phyloP scores from a whole-genome alignment of 2,113 vertebrate genomes.

The Galeopterus variegatus region DNA sequence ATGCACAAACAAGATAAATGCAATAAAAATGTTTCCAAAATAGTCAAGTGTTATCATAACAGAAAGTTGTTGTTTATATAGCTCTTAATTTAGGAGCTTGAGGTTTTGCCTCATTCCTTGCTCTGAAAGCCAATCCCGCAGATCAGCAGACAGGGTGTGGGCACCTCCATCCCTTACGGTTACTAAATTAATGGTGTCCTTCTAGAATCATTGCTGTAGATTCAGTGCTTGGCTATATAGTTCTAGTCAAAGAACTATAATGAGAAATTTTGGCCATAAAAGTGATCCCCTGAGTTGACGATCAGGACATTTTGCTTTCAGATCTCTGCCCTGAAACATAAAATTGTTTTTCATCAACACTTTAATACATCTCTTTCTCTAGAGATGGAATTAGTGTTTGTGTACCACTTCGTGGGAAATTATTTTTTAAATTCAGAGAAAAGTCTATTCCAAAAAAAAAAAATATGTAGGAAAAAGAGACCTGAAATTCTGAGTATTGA shows the following conservation, averaged over 20 bases:
- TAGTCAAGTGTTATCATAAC: not conserved
- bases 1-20: not conserved
- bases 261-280: not conserved
- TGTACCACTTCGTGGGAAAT: conserved; percentile 32
- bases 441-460: conserved; percentile 31
- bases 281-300: not conserved
- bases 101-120: not conserved
- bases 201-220: not conserved
- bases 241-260: not conserved
- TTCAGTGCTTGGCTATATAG: not conserved
- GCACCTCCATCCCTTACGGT: not conserved
- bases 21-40: not conserved
- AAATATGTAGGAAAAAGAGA: not conserved
- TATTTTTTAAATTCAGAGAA: conserved; percentile 62
- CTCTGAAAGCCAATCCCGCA: not conserved
- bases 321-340: conserved; percentile 41
- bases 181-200: not conserved
- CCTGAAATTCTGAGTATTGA: conserved; percentile 45
- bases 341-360: conserved; percentile 22
- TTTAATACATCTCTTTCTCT: conserved; percentile 12
- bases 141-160: not conserved
- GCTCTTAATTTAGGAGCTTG: not conserved
- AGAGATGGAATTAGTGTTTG: conserved; percentile 14
- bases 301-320: conserved; percentile 31
- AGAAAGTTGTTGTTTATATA: not conserved